A percentile compares a stretch with the other conserved stretches of the same genome.
Evolutionary conservation across 35 echinoderm and acorn worm genomes (phyloP).

Genomic region (Hemicentrotus pulcherrimus): DNA sequence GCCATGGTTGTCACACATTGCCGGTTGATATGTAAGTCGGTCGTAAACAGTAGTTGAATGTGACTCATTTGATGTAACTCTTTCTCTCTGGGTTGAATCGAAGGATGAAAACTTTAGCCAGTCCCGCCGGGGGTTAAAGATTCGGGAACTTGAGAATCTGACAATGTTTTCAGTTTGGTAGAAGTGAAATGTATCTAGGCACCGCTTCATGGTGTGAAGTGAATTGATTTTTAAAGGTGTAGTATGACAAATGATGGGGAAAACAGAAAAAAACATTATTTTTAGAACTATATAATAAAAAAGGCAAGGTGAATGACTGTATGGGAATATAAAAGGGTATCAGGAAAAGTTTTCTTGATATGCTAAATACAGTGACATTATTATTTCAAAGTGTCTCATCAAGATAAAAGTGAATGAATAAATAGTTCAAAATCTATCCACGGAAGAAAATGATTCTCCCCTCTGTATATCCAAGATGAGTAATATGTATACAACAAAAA

Average conservation of each 20-base stretch:
- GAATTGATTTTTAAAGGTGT: neutral
- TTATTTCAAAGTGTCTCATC: neutral
- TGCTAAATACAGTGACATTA: neutral
- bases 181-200: conserved; percentile 3
- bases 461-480: neutral
- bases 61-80: conserved; percentile 4
- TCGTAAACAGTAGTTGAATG: neutral
- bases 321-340: neutral
- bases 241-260: neutral
- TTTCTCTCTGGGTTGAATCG: neutral
- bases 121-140: neutral
- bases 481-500: neutral
- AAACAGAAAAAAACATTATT: neutral
- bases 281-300: neutral
- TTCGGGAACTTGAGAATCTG: neutral
- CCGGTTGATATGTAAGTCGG: conserved; percentile 1
- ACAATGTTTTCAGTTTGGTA: neutral
- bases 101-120: neutral
- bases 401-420: neutral
- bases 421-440: neutral
- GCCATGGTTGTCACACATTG: conserved; percentile 8
- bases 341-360: neutral
- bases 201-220: neutral
- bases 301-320: neutral
- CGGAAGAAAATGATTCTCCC: neutral